A percentile compares a stretch with the other conserved stretches of the same genome.
Evolutionary conservation across 1,140 invertebrate genomes (phyloP).

Genomic region (Nephila pilipes): DNA sequence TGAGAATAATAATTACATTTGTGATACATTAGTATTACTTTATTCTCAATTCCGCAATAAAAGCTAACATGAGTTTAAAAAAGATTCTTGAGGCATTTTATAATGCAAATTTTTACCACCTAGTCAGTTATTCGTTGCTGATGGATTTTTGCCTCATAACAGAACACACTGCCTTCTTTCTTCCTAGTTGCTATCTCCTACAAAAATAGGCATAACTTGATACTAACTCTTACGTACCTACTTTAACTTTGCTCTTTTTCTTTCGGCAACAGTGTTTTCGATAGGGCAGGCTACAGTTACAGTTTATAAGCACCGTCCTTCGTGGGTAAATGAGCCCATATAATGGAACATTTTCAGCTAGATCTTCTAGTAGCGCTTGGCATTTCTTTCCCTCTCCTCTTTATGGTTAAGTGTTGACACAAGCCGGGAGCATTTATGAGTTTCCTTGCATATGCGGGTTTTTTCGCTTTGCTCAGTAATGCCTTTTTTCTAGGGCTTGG

Average conservation of each 20-base stretch:
- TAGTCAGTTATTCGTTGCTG: not conserved
- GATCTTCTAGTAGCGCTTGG: not conserved
- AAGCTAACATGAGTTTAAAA: too few relatives aligned
- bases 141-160: conserved; percentile 3
- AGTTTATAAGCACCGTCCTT: conserved; percentile 50
- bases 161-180: not conserved
- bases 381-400: not conserved
- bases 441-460: conserved; percentile 3
- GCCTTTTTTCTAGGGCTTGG: conserved; percentile 29
- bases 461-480: conserved; percentile 38
- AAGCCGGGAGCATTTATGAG: conserved; percentile 48
- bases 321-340: conserved; percentile 50
- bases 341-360: conserved; percentile 59
- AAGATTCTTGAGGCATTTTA: not conserved
- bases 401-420: conserved; percentile 51
- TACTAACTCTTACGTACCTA: conserved; percentile 49
- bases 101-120: not conserved
- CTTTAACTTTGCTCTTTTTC: conserved; percentile 50
- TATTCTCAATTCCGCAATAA: too few relatives aligned
- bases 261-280: conserved; percentile 28
- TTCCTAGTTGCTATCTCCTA: not conserved
- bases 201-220: conserved; percentile 62
- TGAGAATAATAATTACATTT: too few relatives aligned
- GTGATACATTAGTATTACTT: too few relatives aligned
- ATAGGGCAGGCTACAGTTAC: conserved; percentile 43